Base-by-base conservation (phyloP, 1,140 invertebrate genomes). In the Cyclina sinensis region DNA sequence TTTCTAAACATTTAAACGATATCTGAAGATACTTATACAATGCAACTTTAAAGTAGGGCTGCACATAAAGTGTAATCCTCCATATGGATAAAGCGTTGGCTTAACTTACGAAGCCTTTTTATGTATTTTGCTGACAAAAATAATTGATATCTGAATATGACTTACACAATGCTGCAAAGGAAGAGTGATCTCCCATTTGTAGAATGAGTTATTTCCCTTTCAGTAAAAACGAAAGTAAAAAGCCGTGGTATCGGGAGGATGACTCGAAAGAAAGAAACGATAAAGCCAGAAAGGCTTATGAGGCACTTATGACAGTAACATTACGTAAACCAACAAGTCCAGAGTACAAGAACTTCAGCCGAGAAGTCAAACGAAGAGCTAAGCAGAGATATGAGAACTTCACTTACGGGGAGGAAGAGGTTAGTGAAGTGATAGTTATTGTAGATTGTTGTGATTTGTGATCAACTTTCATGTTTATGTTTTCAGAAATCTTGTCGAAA, bases 291-390 rank as follows among this genome's bases (percentile, higher is more conserved):
- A 97, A 97, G 93, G 99, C 99, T 0, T 99, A 98, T 95, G 97
- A 98, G 88, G 97, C 98, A 0, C 96, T 99, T 74, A 96, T 99
- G 70, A 99, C 98, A 0, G 98, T 99, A n/a, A 99, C 98, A 0
- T 96, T 97, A 11, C 94, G 97, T 48, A 98, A 98, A 14, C 98
- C 98, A 0, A 97, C 98, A 88, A 94, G 94, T 82, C 89, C 92
- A 21, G 93, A 93, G 32, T 95, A 95, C 83, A 88, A 90, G 16
- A 91, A 97, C 54, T 98, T 98, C 94, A 98, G 98, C 48, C 96
- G 97, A 39, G 94, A 96, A 94, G 98, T 99, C 0, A 98, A 98
- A 95, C 95, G 96, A 46, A 96, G 98, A 12, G 98, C 98, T 0
- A 96, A 97, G 39, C 96, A 96, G 46, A 97, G 97, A 92, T 98